Evolutionary conservation across 2,797 vertebrate genomes (phyloP), one percentile per base, ranked within the genome.

Genomic region (Spinus pinus): DNA sequence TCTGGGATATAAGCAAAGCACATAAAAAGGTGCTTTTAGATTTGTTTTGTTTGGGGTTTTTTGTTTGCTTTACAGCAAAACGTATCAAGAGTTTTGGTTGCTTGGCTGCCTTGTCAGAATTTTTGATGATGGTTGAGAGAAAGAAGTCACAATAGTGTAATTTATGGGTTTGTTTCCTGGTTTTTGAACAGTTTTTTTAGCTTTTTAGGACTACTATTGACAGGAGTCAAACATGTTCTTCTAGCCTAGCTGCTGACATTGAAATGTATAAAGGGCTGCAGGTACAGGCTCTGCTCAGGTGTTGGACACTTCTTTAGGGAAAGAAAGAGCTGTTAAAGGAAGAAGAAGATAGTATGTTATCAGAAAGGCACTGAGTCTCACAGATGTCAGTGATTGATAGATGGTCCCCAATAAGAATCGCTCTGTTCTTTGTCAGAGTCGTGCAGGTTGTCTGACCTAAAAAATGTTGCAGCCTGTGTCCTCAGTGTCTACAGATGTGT

Each of bases 1-100:
- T 74, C 83, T 88, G 92, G 88, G 67, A 70, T 79, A 57, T 21
- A 47, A 81, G 81, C 44, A 80, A 81, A 91, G 79, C 57, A 81
- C 67, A 80, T 71, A 73, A 94, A 75, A 80, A 94, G 90, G 83
- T 94, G 79, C 67, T 94, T 95, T 90, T 91, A 70, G 67, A 49
- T 93, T 79, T 85, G 54, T 87, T 95, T 72, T 88, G 41, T 94
- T 92, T 60, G 75, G 50, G 24, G 0, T 4, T 37, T 92, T 93
- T 90, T 94, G 66, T 94, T 94, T 92, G 66, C 80, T 94, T 84
- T 88, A 70, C 84, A 73, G 83, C 49, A 81, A 94, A 95, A 71
- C 0, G 0, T 74, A 78, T 54, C 2, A 3, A 85, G 67, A 78
- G 16, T 95, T 95, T 90, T 83, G 66, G 94, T 86, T 92, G 78